These are phyloP conservation scores for Prosapia bicincta DNA, from an alignment of 2,888 invertebrate species.

Conservation along the genomic window DNA sequence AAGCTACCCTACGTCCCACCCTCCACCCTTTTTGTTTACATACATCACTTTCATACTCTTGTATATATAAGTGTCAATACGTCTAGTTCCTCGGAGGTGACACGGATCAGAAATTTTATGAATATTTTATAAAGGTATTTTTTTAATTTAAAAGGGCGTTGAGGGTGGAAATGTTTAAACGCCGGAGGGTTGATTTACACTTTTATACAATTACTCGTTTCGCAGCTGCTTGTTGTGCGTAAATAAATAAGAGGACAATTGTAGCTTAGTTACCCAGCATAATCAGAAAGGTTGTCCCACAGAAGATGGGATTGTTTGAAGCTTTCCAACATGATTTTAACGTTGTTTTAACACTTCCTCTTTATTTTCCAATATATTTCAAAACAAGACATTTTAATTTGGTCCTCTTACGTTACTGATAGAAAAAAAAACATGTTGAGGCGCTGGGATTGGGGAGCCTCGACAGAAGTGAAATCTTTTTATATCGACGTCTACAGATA, in stretches of 20 bases:
- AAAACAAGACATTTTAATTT: too few relatives aligned
- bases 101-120: not conserved
- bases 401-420: too few relatives aligned
- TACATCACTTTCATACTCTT: conserved; percentile 1
- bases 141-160: not conserved
- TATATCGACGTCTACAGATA: too few relatives aligned
- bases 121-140: not conserved
- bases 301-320: too few relatives aligned
- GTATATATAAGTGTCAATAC: not conserved
- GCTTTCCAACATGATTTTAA: too few relatives aligned
- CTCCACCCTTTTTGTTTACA: not conserved
- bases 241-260: not conserved
- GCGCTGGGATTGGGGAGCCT: too few relatives aligned
- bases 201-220: not conserved
- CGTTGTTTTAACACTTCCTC: too few relatives aligned
- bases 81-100: not conserved
- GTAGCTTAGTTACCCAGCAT: too few relatives aligned
- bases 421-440: too few relatives aligned
- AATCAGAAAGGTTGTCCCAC: too few relatives aligned
- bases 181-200: not conserved
- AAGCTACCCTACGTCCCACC: conserved; percentile 1
- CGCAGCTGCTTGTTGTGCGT: not conserved
- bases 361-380: too few relatives aligned
- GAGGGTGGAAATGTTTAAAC: not conserved
- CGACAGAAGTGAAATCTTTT: too few relatives aligned